Evolutionary conservation across 2,113 vertebrate species (phyloP).

Genomic region (Mobula birostris): DNA sequence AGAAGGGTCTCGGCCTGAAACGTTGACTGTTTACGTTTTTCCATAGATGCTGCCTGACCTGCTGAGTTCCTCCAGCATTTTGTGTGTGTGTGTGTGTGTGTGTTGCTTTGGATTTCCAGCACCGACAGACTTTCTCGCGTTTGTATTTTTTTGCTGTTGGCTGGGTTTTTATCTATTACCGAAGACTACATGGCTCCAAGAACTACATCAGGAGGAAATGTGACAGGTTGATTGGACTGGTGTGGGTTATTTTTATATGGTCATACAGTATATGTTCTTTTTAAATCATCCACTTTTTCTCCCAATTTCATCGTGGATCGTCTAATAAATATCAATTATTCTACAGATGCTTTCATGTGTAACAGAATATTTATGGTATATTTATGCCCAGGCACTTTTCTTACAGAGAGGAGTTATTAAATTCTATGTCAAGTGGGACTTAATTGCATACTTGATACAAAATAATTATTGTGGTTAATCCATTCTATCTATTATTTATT

Average conservation of each 20-base stretch:
- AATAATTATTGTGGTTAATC: conserved; percentile 26
- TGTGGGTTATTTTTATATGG: not conserved
- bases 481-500: conserved; percentile 13
- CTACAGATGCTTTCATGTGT: not conserved
- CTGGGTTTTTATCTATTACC: too few species aligned
- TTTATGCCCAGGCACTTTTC: not conserved
- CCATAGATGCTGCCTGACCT: too few species aligned
- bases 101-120: too few species aligned
- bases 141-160: too few species aligned
- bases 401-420: not conserved
- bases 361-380: not conserved
- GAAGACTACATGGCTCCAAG: not conserved
- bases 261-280: not conserved
- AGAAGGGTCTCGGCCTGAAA: too few species aligned
- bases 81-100: too few species aligned
- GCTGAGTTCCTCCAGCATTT: too few species aligned
- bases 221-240: not conserved
- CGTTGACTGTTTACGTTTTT: too few species aligned
- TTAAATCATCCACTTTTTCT: not conserved
- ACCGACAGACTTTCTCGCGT: too few species aligned
- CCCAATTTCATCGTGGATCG: not conserved
- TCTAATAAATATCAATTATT: not conserved
- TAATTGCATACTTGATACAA: conserved; percentile 22
- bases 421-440: not conserved
- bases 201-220: too few species aligned